Base-by-base conservation (phyloP, 2,113 vertebrate species). In the Urocitellus parryii region DNA sequence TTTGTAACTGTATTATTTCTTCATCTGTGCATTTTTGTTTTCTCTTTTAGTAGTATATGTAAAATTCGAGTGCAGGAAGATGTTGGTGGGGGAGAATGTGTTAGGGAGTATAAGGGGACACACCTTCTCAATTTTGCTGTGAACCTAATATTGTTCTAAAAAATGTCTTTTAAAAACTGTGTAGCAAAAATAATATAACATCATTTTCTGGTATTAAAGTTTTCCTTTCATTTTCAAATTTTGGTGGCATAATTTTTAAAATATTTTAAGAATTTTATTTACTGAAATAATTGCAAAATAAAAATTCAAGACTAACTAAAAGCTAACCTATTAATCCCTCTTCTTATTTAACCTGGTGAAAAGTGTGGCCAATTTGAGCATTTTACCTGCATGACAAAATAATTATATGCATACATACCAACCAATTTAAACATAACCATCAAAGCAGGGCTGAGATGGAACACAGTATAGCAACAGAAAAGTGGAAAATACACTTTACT, bases 201-300 rank as follows among this genome's bases (percentile, higher is more conserved):
- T 27, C 2, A 53, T 74, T 83, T 90, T 79, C 12, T 18, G 86
- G 3, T 63, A 58, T 18, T 63, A 63, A 27, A 25, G 9, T 63
- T 65, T 86, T 73, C 18, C 2, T 83, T 94, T 85, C 4, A 48
- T 92, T 81, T 94, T 94, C 37, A 90, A 14, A 86, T 91, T 4
- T 65, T 93, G 20, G 65, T 68, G 27, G 2, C 10, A 85, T 3
- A 61, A 25, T 58, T 94, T 85, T 25, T 4, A 37, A 90, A 87
- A 51, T 91, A 81, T 17, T 63, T 61, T 90, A 79, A 65, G 10
- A 42, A 56, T 68, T 83, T 83, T 34, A 42, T 32, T 82, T 73
- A 88, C 37, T 51, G 2, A 72, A 86, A 83, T 72, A 80, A 42
- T 61, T 95, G 93, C 10, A 91, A 68, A 82, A 76, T 70, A 79